phyloP scores from a whole-genome alignment of 2,113 vertebrate species.

The Condylura cristata region DNA sequence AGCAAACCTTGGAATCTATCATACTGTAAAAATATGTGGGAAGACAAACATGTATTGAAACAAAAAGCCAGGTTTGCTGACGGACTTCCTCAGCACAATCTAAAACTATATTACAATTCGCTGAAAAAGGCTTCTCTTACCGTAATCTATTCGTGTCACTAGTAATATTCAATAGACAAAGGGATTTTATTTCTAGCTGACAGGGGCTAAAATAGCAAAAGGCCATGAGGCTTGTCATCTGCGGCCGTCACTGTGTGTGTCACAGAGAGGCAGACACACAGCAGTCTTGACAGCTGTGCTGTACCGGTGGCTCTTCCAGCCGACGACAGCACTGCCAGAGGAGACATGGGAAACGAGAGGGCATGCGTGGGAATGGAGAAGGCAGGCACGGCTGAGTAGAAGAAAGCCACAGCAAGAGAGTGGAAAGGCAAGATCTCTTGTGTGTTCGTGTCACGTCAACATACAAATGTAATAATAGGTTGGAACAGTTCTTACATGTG shows the following conservation, averaged over 20 bases:
- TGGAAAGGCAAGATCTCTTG: neutral
- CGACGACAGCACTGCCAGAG: too few species aligned
- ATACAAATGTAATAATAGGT: neutral
- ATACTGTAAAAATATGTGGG: neutral
- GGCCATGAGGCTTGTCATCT: neutral
- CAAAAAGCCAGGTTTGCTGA: neutral
- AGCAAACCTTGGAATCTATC: neutral
- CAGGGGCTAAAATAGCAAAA: neutral
- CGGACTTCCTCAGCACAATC: neutral
- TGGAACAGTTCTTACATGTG: neutral
- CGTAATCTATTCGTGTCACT: neutral
- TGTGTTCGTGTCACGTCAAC: neutral
- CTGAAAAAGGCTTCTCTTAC: neutral
- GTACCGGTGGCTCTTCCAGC: too few species aligned
- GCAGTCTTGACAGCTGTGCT: neutral
- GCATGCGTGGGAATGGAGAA: neutral
- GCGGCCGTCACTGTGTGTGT: fast-evolving
- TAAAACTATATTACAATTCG: neutral
- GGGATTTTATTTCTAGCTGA: neutral
- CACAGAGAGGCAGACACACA: neutral
- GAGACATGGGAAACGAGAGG: neutral
- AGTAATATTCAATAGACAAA: neutral
- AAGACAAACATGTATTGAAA: neutral
- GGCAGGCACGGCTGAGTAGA: neutral
- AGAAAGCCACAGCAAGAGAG: neutral